A percentile compares a stretch with the other conserved stretches of the same genome.
phyloP scores from a whole-genome alignment of 2,797 vertebrate species.

The Pristis pectinata region DNA sequence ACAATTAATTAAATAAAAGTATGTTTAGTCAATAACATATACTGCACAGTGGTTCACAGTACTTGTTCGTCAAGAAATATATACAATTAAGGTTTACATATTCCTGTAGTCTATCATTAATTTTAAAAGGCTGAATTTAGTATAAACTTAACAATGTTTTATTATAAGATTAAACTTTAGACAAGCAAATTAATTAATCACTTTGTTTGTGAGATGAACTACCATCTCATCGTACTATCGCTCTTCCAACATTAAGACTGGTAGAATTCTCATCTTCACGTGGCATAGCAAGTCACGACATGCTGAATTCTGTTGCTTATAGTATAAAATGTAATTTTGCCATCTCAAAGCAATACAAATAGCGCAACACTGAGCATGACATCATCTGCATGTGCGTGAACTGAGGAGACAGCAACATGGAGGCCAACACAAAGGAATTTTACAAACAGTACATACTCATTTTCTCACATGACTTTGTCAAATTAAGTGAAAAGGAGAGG shows the following conservation, averaged over 20 bases:
- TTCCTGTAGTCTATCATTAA: neutral
- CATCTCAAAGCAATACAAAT: constrained; percentile 14
- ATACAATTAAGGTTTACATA: neutral
- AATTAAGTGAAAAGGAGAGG: neutral
- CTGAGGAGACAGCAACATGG: neutral
- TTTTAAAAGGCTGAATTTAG: neutral
- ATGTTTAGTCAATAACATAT: neutral
- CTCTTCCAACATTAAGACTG: neutral
- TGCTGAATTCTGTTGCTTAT: constrained; percentile 13
- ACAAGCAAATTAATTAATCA: neutral
- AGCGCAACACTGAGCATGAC: neutral
- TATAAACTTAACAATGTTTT: neutral
- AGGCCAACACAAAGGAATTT: neutral
- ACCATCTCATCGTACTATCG: neutral
- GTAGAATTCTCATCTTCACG: neutral
- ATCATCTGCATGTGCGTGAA: neutral
- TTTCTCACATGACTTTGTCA: neutral
- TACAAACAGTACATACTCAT: neutral
- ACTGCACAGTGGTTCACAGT: neutral
- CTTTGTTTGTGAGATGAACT: neutral
- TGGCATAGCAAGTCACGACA: neutral
- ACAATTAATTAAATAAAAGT: neutral
- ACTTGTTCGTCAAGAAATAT: neutral
- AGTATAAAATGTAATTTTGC: constrained; percentile 4
- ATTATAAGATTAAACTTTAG: neutral